Conservation (phyloP, 2,797 vertebrate genomes). For the Lagocephalus sceleratus region DNA sequence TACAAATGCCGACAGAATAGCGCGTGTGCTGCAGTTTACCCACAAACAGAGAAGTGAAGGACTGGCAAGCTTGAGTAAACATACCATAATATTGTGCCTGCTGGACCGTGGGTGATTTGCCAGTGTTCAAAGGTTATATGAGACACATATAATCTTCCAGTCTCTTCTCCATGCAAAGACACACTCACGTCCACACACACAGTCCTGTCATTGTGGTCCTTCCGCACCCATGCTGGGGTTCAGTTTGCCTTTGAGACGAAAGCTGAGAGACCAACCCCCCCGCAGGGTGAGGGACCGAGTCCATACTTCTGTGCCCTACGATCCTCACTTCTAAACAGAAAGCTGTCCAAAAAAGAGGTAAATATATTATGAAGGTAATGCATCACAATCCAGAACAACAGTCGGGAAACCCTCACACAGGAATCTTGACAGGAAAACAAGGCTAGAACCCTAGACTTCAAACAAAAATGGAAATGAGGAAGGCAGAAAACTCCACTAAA, state of each 20-base stretch:
- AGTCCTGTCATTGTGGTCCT: constrained; percentile 52
- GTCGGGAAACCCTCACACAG: too few relatives aligned
- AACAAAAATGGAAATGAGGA: too few relatives aligned
- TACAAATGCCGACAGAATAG: constrained; percentile 19
- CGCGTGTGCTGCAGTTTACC: constrained; percentile 26
- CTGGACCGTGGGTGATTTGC: constrained; percentile 46
- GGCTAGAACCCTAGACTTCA: too few relatives aligned
- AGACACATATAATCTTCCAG: constrained; percentile 17
- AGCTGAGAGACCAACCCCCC: constrained; percentile 27
- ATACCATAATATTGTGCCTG: constrained; percentile 41
- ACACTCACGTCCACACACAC: constrained; percentile 34
- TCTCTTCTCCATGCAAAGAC: background rate
- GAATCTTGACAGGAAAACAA: too few relatives aligned
- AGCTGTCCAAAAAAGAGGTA: too few relatives aligned
- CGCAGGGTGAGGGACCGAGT: background rate
- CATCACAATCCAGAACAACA: too few relatives aligned
- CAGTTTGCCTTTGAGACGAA: constrained; percentile 55
- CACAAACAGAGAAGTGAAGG: constrained; percentile 24
- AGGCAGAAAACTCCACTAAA: too few relatives aligned
- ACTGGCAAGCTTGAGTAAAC: constrained; percentile 49
- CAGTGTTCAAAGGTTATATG: constrained; percentile 51
- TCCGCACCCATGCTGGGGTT: constrained; percentile 58
- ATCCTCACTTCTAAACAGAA: too few relatives aligned
- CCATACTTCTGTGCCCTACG: too few relatives aligned
- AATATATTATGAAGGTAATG: too few relatives aligned